Base-by-base conservation (phyloP, 2,113 vertebrate genomes). In the Hippocampus abdominalis region DNA sequence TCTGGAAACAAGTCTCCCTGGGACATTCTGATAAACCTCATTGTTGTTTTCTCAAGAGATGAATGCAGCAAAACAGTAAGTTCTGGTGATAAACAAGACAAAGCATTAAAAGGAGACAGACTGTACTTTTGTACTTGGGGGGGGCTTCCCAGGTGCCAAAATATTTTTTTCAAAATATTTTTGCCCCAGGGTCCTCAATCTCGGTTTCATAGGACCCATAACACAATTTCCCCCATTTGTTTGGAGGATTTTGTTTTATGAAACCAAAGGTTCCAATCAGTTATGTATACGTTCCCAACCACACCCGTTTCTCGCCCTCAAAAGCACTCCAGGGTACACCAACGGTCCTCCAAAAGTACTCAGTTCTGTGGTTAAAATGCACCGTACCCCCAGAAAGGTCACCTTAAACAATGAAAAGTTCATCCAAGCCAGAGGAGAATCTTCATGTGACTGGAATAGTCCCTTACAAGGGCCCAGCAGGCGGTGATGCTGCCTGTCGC, bases 401-500 rank as follows among this genome's bases (percentile, higher is more conserved):
- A 62, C 32, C 9, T 8, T 18, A 61, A 53, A 53, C 21, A 49
- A 49, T 49, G 21, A 21, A n/a, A 53, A 10, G 2, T 3, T 53
- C 49, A 53, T n/a, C 49, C 12, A 12, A 8, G 23, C 54, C 23
- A 27, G 0, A 4, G n/a, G 23, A 56, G 11, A 23, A 10, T 11
- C 10, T 7, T 57, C 12, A 23, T 21, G 23, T 27, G 54, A 57
- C 54, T 12, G 32, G 27, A 32, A 29, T 15, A 77, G 44, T 73
- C 59, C 51, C 70, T 67, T 65, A 84, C 81, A 39, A 75, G 64
- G 32, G 80, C 76, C 70, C 44, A 10, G 61, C 81, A 79, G 73
- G 75, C 78, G 87, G 70, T 76, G 74, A 79, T 74, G 85, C 84
- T 76, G 64, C 76, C 66, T 0, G 86, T 69, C 79, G 61, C 84